Percentiles rank a stretch among this genome's conserved stretches.
These are phyloP conservation scores for Labroides dimidiatus DNA, from an alignment of 2,797 vertebrate species.

Conservation along the genomic window DNA sequence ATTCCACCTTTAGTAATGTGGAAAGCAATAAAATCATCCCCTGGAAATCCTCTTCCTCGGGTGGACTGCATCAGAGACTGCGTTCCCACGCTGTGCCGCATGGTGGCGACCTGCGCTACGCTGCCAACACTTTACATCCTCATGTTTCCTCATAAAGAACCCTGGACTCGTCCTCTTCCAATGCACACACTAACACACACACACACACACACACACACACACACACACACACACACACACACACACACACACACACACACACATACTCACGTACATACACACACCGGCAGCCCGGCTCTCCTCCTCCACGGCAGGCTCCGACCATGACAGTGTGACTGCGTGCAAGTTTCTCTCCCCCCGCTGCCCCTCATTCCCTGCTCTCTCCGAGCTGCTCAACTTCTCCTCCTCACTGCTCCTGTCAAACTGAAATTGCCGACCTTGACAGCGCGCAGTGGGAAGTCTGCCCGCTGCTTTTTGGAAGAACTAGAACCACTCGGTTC, in stretches of 20 bases:
- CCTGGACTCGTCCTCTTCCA: conserved; percentile 71
- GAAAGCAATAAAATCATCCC: conserved; percentile 49
- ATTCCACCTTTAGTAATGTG: conserved; percentile 45
- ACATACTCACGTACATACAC: conserved; percentile 59
- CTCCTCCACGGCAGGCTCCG: conserved; percentile 49
- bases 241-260: conserved; percentile 27
- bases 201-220: conserved; percentile 48
- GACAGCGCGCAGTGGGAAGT: conserved; percentile 60
- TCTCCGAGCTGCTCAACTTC: conserved; percentile 50
- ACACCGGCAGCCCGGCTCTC: conserved; percentile 66
- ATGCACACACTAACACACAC: conserved; percentile 57
- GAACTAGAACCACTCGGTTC: conserved; percentile 13
- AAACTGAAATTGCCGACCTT: conserved; percentile 62
- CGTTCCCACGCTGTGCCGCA: conserved; percentile 72
- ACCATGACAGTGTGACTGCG: conserved; percentile 61
- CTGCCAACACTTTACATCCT: conserved; percentile 40
- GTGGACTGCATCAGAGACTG: conserved; percentile 33
- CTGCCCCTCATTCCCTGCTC: conserved; percentile 14
- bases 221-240: conserved; percentile 35
- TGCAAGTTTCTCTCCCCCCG: conserved; percentile 27
- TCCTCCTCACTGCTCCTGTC: conserved; percentile 37
- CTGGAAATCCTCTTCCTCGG: conserved; percentile 19
- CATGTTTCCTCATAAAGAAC: conserved; percentile 69
- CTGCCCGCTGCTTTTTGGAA: conserved; percentile 19
- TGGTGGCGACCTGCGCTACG: conserved; percentile 82